Conservation (phyloP, 2,113 vertebrate species). For the Brachyhypopomus gauderio region DNA sequence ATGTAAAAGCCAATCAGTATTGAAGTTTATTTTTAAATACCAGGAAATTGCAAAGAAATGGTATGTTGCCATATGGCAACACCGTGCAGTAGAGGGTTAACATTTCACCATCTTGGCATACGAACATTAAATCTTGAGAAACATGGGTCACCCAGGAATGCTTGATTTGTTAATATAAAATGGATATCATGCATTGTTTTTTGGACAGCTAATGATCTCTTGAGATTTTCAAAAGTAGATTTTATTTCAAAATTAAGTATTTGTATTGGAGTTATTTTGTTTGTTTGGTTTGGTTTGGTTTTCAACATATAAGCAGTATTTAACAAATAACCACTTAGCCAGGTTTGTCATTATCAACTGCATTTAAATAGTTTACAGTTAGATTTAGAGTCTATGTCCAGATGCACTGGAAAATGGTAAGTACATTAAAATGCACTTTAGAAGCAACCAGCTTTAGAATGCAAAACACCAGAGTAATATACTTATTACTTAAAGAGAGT, state of each 20-base stretch:
- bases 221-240: background rate
- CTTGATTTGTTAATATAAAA: slow-evolving; percentile 54
- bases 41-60: too few species aligned
- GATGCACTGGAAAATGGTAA: background rate
- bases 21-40: too few species aligned
- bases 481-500: slow-evolving; percentile 1
- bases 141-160: slow-evolving; percentile 49
- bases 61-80: too few species aligned
- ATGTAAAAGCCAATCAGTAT: too few species aligned
- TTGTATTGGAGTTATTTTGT: background rate
- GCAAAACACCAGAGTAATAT: slow-evolving; percentile 1
- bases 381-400: background rate
- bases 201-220: background rate
- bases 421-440: background rate
- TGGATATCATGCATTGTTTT: slow-evolving; percentile 62
- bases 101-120: slow-evolving; percentile 47
- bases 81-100: too few species aligned
- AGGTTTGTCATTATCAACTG: background rate
- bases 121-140: slow-evolving; percentile 65
- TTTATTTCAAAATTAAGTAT: background rate
- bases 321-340: background rate
- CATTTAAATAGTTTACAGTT: slow-evolving; percentile 17
- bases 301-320: background rate
- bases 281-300: background rate
- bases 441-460: slow-evolving; percentile 20